Conservation (phyloP, 2,888 invertebrate species). For the Synergus umbraculus region DNA sequence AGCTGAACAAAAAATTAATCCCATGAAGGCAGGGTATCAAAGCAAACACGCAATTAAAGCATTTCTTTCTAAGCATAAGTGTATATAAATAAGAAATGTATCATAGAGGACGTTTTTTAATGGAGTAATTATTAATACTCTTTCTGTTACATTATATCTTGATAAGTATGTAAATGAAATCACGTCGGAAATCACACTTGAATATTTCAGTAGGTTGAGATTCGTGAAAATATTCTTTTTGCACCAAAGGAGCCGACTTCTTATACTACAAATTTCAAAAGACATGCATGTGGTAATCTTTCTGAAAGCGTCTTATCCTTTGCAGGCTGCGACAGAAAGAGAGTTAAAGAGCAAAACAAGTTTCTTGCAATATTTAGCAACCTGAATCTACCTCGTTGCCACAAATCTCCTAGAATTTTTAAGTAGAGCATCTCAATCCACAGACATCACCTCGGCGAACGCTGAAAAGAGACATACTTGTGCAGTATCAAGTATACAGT, state of each 20-base stretch:
- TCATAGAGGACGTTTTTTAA: too few relatives aligned
- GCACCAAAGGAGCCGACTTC: not conserved
- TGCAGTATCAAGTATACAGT: conserved; percentile 71
- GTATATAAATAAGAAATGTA: too few relatives aligned
- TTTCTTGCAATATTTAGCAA: conserved; percentile 13
- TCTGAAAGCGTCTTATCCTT: conserved; percentile 7
- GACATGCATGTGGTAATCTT: not conserved
- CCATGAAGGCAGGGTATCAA: too few relatives aligned
- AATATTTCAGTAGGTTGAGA: not conserved
- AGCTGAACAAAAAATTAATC: too few relatives aligned
- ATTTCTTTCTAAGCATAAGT: too few relatives aligned
- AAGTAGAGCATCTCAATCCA: conserved; percentile 46
- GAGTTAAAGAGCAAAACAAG: conserved; percentile 8
- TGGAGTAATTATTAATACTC: too few relatives aligned
- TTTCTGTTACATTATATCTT: too few relatives aligned
- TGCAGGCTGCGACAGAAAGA: not conserved
- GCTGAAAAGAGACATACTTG: conserved; percentile 53
- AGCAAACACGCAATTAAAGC: too few relatives aligned
- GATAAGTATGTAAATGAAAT: not conserved
- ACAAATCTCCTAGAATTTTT: conserved; percentile 54
- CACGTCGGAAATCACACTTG: not conserved
- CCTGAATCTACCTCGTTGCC: conserved; percentile 15
- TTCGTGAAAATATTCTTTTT: not conserved
- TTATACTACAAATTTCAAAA: conserved; percentile 2
- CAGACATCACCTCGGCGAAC: conserved; percentile 42